phyloP scores from a whole-genome alignment of 1,140 invertebrate species.

The Hypothenemus hampei region DNA sequence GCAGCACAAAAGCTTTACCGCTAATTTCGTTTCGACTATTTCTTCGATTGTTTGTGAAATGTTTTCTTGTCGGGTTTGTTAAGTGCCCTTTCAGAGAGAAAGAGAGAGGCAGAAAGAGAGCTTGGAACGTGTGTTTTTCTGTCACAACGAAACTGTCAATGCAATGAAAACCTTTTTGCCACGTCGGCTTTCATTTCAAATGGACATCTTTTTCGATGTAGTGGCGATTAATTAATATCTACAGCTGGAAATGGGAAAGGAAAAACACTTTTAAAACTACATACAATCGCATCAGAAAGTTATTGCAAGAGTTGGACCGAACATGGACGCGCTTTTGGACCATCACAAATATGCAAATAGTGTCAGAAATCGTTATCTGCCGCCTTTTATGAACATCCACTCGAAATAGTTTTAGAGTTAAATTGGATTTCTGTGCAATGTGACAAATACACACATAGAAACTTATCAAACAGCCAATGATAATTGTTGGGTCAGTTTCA shows the following conservation, averaged over 20 bases:
- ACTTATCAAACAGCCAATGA: background rate
- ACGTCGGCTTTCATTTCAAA: too few species aligned
- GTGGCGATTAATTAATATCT: too few species aligned
- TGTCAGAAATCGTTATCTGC: background rate
- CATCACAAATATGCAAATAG: slow-evolving; percentile 1
- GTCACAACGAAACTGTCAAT: too few species aligned
- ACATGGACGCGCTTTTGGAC: too few species aligned
- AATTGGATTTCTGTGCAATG: slow-evolving; percentile 6
- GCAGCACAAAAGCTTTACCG: slow-evolving; percentile 1
- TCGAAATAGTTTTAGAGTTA: slow-evolving; percentile 8
- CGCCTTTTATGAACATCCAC: slow-evolving; percentile 4
- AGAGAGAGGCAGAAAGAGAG: too few species aligned
- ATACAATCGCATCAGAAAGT: too few species aligned
- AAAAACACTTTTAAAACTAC: too few species aligned
- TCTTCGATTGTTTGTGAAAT: background rate
- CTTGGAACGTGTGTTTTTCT: too few species aligned
- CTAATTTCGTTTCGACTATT: slow-evolving; percentile 6
- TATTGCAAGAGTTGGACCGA: too few species aligned
- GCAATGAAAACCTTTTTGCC: too few species aligned
- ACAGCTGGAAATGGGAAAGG: too few species aligned
- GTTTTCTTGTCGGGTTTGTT: background rate
- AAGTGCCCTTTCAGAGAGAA: slow-evolving; percentile 1
- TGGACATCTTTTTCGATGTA: too few species aligned
- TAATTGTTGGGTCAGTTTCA: background rate
- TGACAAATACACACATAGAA: slow-evolving; percentile 9